Evolutionary conservation across 2,113 vertebrate species (phyloP).

Genomic region (Oreochromis aureus): DNA sequence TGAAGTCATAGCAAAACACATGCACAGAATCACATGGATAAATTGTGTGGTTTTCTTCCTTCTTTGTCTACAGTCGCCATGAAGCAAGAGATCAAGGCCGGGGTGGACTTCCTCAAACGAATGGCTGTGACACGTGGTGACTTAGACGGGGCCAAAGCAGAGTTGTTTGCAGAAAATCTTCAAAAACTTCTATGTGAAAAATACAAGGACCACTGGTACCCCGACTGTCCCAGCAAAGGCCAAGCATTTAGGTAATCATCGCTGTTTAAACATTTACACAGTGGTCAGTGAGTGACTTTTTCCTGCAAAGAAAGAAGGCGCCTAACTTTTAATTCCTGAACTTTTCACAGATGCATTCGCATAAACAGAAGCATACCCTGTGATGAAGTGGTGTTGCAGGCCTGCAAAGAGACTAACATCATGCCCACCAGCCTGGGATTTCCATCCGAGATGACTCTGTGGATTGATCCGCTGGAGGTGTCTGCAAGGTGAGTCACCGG

Average conservation of each 20-base stretch:
- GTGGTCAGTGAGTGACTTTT: not conserved
- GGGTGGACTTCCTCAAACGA: slow-evolving; percentile 85
- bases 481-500: slow-evolving; percentile 72
- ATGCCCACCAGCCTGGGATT: slow-evolving; percentile 58
- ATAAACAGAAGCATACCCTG: slow-evolving; percentile 50
- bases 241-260: slow-evolving; percentile 85
- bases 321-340: not conserved
- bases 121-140: slow-evolving; percentile 77
- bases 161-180: slow-evolving; percentile 79
- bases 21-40: not conserved
- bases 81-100: slow-evolving; percentile 89
- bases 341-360: slow-evolving; percentile 69
- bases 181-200: slow-evolving; percentile 79
- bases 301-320: not conserved
- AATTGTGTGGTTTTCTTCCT: not conserved
- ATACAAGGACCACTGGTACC: slow-evolving; percentile 89
- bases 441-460: slow-evolving; percentile 70
- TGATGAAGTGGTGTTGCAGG: slow-evolving; percentile 64
- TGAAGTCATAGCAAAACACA: not conserved
- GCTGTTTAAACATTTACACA: not conserved
- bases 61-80: slow-evolving; percentile 65
- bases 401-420: slow-evolving; percentile 66
- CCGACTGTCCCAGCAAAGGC: slow-evolving; percentile 80
- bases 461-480: slow-evolving; percentile 79
- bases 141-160: slow-evolving; percentile 74